Base-by-base conservation (phyloP, 2,797 vertebrate genomes). In the Urophycis tenuis region DNA sequence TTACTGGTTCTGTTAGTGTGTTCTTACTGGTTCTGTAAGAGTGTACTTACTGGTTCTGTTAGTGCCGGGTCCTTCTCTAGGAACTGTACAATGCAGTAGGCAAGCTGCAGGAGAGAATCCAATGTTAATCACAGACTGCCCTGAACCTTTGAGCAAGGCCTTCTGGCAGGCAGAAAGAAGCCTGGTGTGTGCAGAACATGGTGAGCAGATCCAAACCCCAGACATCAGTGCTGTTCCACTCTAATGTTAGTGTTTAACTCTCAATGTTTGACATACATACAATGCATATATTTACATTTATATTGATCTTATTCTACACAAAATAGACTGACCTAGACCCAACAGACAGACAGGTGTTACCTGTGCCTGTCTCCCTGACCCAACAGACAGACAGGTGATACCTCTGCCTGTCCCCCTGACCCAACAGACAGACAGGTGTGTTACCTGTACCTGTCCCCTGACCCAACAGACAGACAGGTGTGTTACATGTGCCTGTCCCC, bases 71-170 rank as follows among this genome's bases (percentile, higher is more conserved):
- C 97, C 94, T 99, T 99, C 95, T 99, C 97, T 93, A 99, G 93
- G 93, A 99, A 99, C 91, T 99, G 97, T 95, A 99, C 97, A 96
- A 99, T 99, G 93, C 97, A 99, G 94, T 99, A 99, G 0, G 97
- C 97, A 95, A 99, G 92, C 97, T 99, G 29, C 70, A 72, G n/a
- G 17, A 87, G 41, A 76, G 1, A 69, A 72, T 29, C 74, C 0
- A 6, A 14, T 12, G 45, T 32, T 69, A n/a, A 39, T 4, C 3
- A 22, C 72, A 0, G 34, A 45, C 49, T 5, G 19, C 49, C 19
- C 49, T 53, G 49, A 53, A 53, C 49, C 19, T 6, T 22, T 17
- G 49, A 22, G 49, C 49, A 5, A 45, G 0, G 10, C 19, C 33
- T n/a, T n/a, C n/a, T n/a, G n/a, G n/a, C n/a, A n/a, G n/a, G n/a